These are phyloP conservation scores for Enteromius unitaeniatus DNA, from an alignment of 2,797 vertebrate genomes.

Conservation along the genomic window DNA sequence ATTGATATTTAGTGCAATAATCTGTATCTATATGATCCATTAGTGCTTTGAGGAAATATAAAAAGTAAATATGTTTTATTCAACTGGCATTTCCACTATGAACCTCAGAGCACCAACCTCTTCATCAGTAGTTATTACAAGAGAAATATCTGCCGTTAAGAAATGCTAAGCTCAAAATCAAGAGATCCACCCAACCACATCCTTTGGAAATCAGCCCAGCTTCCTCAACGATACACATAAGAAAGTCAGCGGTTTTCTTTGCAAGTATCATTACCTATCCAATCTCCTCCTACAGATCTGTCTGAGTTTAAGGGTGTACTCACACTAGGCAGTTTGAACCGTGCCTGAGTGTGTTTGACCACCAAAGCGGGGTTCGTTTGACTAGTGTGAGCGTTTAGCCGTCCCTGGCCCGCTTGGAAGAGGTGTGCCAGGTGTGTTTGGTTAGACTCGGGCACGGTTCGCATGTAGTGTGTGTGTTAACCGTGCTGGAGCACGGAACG, in stretches of 20 bases:
- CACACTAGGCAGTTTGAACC: too few species aligned
- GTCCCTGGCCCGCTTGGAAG: too few species aligned
- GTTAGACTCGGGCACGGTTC: too few species aligned
- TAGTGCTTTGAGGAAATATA: neutral
- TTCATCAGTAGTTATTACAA: conserved; percentile 20
- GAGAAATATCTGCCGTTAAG: conserved; percentile 39
- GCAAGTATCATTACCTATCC: conserved; percentile 20
- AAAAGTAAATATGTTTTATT: neutral
- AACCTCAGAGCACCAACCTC: neutral
- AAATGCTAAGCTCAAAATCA: conserved; percentile 38
- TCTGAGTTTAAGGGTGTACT: neutral
- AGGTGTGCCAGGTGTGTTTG: too few species aligned
- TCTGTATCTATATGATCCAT: conserved; percentile 8
- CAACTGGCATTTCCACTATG: neutral
- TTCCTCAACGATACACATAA: conserved; percentile 29
- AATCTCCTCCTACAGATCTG: conserved; percentile 24
- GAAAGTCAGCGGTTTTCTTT: conserved; percentile 29
- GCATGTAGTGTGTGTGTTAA: too few species aligned
- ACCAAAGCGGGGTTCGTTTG: too few species aligned
- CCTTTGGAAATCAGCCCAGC: conserved; percentile 44
- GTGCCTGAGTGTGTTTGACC: too few species aligned
- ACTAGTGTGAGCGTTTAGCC: too few species aligned
- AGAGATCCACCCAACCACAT: conserved; percentile 39
- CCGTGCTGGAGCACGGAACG: too few species aligned
- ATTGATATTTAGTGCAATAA: conserved; percentile 25